A percentile compares a stretch with the other conserved stretches of the same genome.
Evolutionary conservation across 2,797 vertebrate genomes (phyloP).

Genomic region (Natrix natrix): DNA sequence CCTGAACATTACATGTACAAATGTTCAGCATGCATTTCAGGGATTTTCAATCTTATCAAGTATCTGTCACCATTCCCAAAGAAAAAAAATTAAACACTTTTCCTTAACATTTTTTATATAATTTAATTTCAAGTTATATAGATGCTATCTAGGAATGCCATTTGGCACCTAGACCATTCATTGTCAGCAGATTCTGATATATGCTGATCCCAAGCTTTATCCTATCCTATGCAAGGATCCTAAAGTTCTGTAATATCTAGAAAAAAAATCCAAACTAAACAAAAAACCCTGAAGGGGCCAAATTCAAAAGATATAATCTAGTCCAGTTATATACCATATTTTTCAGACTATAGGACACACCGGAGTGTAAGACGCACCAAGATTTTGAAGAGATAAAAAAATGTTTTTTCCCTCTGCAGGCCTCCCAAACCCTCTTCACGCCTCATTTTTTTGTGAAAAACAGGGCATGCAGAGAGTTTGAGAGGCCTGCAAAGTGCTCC

Average conservation of each 20-base stretch:
- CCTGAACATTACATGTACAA: not conserved
- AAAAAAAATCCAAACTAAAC: not conserved
- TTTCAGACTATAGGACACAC: no score
- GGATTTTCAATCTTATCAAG: not conserved
- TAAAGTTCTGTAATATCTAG: not conserved
- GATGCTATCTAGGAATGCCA: not conserved
- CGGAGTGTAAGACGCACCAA: no score
- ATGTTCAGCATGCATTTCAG: not conserved
- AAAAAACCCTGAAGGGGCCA: not conserved
- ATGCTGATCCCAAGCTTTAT: not conserved
- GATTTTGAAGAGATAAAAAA: no score
- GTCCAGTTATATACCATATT: not conserved
- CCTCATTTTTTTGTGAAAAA: no score
- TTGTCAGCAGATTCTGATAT: not conserved
- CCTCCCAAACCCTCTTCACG: no score
- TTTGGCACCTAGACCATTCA: not conserved
- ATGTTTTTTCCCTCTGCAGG: no score
- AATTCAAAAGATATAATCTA: not conserved
- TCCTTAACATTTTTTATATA: not conserved
- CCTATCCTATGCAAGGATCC: not conserved
- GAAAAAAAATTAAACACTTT: not conserved
- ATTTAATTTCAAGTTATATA: not conserved
- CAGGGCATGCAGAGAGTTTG: no score
- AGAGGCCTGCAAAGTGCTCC: no score
- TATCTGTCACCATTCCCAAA: not conserved